A percentile compares a stretch with the other conserved stretches of the same genome.
These are phyloP conservation scores for Candoia aspera DNA, from an alignment of 2,113 vertebrate genomes.

Conservation along the genomic window DNA sequence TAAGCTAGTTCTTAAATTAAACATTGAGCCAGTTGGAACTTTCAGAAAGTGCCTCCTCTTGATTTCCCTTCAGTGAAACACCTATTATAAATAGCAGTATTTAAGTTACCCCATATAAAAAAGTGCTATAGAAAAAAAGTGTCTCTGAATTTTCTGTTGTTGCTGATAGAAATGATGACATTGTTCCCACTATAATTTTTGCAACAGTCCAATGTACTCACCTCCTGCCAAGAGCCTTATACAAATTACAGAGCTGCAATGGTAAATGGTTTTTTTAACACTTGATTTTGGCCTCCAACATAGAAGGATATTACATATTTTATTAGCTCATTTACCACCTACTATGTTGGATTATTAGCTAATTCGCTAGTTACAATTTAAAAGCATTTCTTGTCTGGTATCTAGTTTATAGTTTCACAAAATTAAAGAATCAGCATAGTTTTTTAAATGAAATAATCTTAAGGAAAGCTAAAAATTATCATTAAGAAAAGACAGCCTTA, in stretches of 20 bases:
- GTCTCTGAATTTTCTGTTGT: conserved; percentile 15
- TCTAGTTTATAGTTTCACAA: conserved; percentile 32
- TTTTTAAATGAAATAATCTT: conserved; percentile 27
- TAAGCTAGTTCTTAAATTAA: not conserved
- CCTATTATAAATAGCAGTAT: conserved; percentile 6
- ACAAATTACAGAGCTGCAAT: conserved; percentile 64
- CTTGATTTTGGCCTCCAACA: conserved; percentile 72
- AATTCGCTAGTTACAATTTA: conserved; percentile 62
- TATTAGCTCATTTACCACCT: conserved; percentile 78
- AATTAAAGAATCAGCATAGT: not conserved
- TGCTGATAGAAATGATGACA: conserved; percentile 54
- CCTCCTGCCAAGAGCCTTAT: conserved; percentile 51
- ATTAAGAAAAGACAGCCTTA: not conserved
- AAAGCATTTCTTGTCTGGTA: conserved; percentile 29
- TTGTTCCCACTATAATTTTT: conserved; percentile 52
- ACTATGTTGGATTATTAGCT: conserved; percentile 69
- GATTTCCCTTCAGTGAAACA: conserved; percentile 24
- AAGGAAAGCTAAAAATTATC: conserved; percentile 30
- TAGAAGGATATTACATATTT: conserved; percentile 75
- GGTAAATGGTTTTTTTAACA: conserved; percentile 71
- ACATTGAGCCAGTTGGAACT: not conserved
- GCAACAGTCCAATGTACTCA: conserved; percentile 36
- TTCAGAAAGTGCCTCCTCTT: not conserved
- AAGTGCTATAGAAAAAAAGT: not conserved
- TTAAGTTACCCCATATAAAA: not conserved